Conservation (phyloP, 2,888 invertebrate genomes). For the Tachina lurida region DNA sequence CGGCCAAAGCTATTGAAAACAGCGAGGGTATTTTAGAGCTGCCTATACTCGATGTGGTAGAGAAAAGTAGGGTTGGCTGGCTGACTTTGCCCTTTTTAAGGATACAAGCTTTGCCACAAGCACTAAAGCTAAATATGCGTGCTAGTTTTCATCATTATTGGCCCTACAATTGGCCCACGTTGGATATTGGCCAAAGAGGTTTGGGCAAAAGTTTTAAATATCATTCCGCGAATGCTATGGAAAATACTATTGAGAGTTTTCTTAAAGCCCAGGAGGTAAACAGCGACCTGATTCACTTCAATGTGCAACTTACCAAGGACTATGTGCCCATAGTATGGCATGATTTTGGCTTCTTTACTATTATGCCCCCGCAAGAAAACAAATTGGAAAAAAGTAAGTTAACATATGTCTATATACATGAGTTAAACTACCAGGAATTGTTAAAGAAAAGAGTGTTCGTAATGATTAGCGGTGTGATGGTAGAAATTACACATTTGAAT, state of each 20-base stretch:
- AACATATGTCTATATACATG: conserved; percentile 95
- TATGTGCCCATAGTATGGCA: conserved; percentile 97
- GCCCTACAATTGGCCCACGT: conserved; percentile 92
- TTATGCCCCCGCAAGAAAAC: conserved; percentile 84
- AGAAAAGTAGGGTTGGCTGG: conserved; percentile 92
- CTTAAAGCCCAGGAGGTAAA: conserved; percentile 94
- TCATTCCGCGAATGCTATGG: conserved; percentile 88
- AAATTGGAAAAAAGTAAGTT: conserved; percentile 90
- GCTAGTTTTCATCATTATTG: conserved; percentile 92
- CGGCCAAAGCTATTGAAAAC: conserved; percentile 89
- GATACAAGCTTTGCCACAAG: conserved; percentile 76
- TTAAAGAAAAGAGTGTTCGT: conserved; percentile 94
- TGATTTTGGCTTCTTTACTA: conserved; percentile 91
- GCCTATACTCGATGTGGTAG: conserved; percentile 87
- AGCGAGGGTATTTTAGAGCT: conserved; percentile 90
- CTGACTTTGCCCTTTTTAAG: conserved; percentile 86
- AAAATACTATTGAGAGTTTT: conserved; percentile 97
- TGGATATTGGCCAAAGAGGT: conserved; percentile 97
- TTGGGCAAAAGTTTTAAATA: conserved; percentile 91
- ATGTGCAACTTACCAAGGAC: conserved; percentile 98
- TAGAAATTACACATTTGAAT: conserved; percentile 87
- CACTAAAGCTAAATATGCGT: conserved; percentile 87
- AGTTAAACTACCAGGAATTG: conserved; percentile 94
- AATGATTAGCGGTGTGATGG: conserved; percentile 86
- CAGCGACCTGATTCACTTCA: conserved; percentile 98